Percentiles rank a stretch among this genome's conserved stretches.
Evolutionary conservation across 2,113 vertebrate species (phyloP).

Genomic region (Machaerirhynchus nigripectus): DNA sequence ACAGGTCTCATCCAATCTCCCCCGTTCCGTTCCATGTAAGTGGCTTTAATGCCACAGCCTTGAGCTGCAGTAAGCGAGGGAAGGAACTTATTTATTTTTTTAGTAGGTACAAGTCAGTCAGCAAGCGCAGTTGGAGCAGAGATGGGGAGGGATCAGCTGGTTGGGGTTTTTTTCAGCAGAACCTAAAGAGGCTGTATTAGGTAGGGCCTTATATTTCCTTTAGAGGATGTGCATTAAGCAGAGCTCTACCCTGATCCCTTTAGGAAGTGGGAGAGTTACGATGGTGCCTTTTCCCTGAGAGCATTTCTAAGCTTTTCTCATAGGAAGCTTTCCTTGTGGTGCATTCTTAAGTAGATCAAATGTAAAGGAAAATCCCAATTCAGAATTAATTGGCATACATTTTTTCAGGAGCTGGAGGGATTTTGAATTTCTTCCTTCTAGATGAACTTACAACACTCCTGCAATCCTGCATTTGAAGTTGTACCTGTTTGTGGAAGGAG

Average conservation of each 20-base stretch:
- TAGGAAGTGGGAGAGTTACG: not conserved
- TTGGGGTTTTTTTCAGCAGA: not conserved
- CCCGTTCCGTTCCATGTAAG: fast-evolving
- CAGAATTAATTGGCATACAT: conserved; percentile 57
- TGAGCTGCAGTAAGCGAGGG: not conserved
- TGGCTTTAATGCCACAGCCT: not conserved
- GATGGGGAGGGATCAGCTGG: not conserved
- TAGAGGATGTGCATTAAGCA: not conserved
- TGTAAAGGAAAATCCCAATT: conserved; percentile 63
- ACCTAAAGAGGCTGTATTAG: not conserved
- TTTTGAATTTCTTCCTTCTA: conserved; percentile 19
- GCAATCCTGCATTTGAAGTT: not conserved
- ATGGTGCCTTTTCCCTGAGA: conserved; percentile 33
- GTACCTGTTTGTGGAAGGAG: not conserved
- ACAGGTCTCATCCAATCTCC: not conserved
- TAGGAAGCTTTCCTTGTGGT: conserved; percentile 52
- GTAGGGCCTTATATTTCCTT: not conserved
- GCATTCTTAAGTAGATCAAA: conserved; percentile 56
- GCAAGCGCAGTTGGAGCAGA: not conserved
- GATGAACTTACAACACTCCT: not conserved
- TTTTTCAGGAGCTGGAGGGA: conserved; percentile 38
- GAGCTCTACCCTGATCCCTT: not conserved
- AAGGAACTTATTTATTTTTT: not conserved
- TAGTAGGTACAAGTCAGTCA: not conserved
- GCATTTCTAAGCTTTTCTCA: conserved; percentile 54